These are phyloP conservation scores for Ganaspis brasiliensis DNA, from an alignment of 2,888 invertebrate species.

Conservation along the genomic window DNA sequence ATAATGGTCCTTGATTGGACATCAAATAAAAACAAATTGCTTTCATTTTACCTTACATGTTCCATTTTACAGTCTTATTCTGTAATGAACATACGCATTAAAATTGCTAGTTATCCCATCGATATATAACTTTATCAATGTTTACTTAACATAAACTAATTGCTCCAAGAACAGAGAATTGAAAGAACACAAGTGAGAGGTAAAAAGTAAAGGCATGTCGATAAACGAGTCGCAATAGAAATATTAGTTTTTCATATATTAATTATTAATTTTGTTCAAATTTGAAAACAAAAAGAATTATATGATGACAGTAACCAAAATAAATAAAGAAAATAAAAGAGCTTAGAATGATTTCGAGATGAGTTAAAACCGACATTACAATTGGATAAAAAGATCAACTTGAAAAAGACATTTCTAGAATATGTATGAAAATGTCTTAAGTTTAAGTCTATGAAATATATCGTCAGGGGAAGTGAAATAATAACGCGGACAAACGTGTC, in stretches of 20 bases:
- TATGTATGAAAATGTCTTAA: conserved; percentile 8
- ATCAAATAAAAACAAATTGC: conserved; percentile 70
- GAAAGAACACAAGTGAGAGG: conserved; percentile 27
- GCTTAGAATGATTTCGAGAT: conserved; percentile 6
- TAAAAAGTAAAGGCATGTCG: not conserved
- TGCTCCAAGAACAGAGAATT: not conserved
- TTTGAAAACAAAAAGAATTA: not conserved
- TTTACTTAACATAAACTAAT: conserved; percentile 34
- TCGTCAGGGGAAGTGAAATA: conserved; percentile 36
- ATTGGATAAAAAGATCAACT: conserved; percentile 34
- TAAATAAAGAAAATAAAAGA: not conserved
- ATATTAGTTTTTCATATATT: not conserved
- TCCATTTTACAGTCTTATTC: conserved; percentile 58
- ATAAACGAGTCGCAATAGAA: too few relatives aligned
- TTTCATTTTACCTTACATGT: conserved; percentile 65
- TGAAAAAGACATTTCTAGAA: conserved; percentile 23
- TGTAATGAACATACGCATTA: conserved; percentile 46
- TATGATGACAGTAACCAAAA: not conserved
- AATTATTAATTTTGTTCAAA: not conserved
- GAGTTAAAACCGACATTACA: not conserved
- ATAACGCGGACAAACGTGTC: too few relatives aligned
- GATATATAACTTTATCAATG: conserved; percentile 28
- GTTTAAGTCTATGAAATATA: conserved; percentile 30
- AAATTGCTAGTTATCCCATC: conserved; percentile 5
- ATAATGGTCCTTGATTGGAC: conserved; percentile 69